These are phyloP conservation scores for Spinus pinus DNA, from an alignment of 2,797 vertebrate species.

Conservation along the genomic window DNA sequence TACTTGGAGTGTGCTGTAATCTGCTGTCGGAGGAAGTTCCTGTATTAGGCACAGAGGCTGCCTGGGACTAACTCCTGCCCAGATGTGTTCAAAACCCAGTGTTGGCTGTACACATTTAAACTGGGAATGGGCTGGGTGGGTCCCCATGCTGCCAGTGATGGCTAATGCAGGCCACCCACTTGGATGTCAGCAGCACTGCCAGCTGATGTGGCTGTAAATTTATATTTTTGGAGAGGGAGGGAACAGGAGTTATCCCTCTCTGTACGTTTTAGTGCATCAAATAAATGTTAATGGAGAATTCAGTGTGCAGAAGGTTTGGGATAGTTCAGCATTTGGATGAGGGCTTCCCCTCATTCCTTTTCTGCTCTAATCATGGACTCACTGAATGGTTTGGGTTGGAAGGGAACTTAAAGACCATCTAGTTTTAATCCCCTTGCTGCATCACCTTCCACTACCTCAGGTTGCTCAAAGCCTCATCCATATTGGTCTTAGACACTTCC, in stretches of 20 bases:
- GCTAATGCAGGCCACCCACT: background rate
- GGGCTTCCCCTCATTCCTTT: background rate
- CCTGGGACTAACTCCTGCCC: constrained; percentile 70
- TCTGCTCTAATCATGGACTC: background rate
- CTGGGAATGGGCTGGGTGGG: constrained; percentile 5
- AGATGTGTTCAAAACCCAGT: constrained; percentile 30
- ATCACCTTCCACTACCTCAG: background rate
- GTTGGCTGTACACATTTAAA: background rate
- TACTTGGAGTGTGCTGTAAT: constrained; percentile 74
- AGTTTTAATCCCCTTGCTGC: background rate
- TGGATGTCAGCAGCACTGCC: constrained; percentile 17
- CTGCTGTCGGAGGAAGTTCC: constrained; percentile 71
- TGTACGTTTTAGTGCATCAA: background rate
- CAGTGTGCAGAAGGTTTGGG: background rate
- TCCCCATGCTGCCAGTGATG: background rate
- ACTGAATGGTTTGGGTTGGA: background rate
- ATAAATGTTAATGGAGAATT: background rate
- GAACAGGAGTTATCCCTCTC: background rate
- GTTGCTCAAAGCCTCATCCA: background rate
- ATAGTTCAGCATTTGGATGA: background rate
- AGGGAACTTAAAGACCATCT: background rate
- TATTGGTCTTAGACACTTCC: background rate
- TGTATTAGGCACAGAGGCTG: constrained; percentile 70
- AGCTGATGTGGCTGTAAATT: background rate
- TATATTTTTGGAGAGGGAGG: background rate